phyloP scores from a whole-genome alignment of 2,888 invertebrate genomes.

The Sipha maydis region DNA sequence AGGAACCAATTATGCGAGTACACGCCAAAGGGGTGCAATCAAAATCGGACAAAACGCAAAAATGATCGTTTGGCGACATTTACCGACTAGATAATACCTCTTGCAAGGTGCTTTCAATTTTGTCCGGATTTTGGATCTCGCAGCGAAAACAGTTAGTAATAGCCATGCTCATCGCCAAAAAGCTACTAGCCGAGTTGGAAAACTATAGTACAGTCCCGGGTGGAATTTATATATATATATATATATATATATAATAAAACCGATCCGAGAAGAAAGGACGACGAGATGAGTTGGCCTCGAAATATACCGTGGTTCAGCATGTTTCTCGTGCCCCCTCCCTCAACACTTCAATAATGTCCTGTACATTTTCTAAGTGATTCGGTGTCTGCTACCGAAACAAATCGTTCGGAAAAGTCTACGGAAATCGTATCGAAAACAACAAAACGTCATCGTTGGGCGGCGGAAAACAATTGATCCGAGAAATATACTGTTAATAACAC shows the following conservation, averaged over 20 bases:
- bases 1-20: too few species aligned
- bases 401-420: constrained; percentile 32
- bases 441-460: background rate
- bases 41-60: too few species aligned
- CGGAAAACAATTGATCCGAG: background rate
- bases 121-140: too few species aligned
- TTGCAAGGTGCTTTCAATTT: too few species aligned
- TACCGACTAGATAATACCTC: too few species aligned
- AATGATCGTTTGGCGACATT: too few species aligned
- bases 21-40: too few species aligned
- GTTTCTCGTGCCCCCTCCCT: background rate
- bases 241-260: background rate
- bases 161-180: too few species aligned
- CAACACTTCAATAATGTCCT: background rate
- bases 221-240: too few species aligned
- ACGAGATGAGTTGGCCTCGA: background rate
- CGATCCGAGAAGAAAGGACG: background rate
- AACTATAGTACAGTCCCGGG: too few species aligned
- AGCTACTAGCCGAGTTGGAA: too few species aligned
- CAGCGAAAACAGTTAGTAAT: too few species aligned
- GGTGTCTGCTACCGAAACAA: background rate
- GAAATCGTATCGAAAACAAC: constrained; percentile 4
- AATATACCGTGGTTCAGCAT: background rate
- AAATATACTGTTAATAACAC: constrained; percentile 8
- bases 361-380: background rate